A percentile compares a stretch with the other conserved stretches of the same genome.
phyloP scores from a whole-genome alignment of 2,113 vertebrate genomes.

The Ceuthmochares aereus region DNA sequence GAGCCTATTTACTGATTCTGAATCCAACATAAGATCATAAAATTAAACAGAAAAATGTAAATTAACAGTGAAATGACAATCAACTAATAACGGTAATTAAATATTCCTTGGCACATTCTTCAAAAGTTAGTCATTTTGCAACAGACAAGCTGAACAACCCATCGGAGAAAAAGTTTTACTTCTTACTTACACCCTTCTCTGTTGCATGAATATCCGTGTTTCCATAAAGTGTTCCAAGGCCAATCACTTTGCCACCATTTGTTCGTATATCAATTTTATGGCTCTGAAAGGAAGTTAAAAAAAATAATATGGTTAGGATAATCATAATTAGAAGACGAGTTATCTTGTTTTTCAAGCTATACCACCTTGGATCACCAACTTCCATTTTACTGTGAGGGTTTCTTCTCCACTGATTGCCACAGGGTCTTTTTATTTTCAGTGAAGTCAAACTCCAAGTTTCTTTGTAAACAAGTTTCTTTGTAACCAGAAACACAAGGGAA shows the following conservation, averaged over 20 bases:
- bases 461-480: neutral
- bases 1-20: neutral
- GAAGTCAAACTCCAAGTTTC: neutral
- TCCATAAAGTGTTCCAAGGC: slow-evolving; percentile 88
- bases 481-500: neutral
- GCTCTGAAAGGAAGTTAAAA: slow-evolving; percentile 75
- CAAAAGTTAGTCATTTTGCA: neutral
- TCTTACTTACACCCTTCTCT: slow-evolving; percentile 84
- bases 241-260: slow-evolving; percentile 85
- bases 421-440: neutral
- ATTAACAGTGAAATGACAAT: neutral
- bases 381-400: neutral
- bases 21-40: neutral
- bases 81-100: neutral
- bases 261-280: slow-evolving; percentile 85
- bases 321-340: neutral
- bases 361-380: neutral
- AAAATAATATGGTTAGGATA: neutral
- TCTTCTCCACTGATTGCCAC: neutral
- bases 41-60: neutral
- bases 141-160: neutral
- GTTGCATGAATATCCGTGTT: slow-evolving; percentile 85
- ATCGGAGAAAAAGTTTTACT: neutral
- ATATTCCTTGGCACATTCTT: neutral
- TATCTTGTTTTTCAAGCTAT: neutral